phyloP scores from a whole-genome alignment of 2,797 vertebrate genomes.

The Alectoris magna region DNA sequence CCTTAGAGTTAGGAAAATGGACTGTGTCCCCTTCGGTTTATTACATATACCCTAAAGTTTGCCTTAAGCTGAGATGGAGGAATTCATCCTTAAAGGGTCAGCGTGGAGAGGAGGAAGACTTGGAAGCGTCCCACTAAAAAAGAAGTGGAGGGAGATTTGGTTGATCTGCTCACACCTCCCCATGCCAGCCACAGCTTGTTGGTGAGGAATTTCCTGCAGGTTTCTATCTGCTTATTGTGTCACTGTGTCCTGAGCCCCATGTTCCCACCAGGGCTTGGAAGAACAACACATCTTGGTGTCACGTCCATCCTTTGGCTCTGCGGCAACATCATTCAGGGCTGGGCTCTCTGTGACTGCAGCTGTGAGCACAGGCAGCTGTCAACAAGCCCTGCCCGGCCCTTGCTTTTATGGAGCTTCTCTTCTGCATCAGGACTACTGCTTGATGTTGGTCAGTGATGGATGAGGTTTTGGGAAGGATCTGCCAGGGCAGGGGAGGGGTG shows the following conservation, averaged over 20 bases:
- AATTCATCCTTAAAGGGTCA: background rate
- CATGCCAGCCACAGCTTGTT: background rate
- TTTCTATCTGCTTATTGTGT: background rate
- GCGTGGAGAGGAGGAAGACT: background rate
- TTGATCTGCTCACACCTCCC: background rate
- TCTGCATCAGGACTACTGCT: background rate
- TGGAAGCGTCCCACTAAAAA: background rate
- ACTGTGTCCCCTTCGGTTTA: background rate
- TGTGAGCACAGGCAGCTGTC: background rate
- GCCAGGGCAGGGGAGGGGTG: background rate
- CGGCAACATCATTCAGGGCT: background rate
- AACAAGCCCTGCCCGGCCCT: constrained; percentile 2
- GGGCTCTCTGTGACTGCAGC: background rate
- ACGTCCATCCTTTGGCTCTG: background rate
- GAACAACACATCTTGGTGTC: background rate
- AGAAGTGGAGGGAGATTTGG: accelerated
- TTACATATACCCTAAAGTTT: background rate
- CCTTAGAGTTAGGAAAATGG: background rate
- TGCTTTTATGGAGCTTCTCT: background rate
- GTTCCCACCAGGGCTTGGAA: background rate
- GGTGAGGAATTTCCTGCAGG: background rate
- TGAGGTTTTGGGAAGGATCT: background rate
- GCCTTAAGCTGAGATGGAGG: background rate
- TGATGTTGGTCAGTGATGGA: background rate
- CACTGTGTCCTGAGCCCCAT: background rate